Percentiles rank a stretch among this genome's conserved stretches.
Conservation (phyloP, 2,113 vertebrate genomes). For the Psilopsiagon aurifrons region DNA sequence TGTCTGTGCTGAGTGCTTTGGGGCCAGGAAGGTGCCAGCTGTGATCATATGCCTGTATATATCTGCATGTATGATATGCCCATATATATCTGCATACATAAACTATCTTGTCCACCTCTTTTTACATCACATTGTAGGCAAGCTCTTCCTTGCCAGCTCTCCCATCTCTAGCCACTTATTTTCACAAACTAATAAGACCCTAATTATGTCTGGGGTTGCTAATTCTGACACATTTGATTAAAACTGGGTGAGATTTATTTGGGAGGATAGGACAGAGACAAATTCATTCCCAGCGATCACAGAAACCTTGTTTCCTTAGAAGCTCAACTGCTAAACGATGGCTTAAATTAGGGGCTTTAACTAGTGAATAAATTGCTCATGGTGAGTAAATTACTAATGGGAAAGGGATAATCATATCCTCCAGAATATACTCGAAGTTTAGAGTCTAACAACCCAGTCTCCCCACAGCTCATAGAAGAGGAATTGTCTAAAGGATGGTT, state of each 20-base stretch:
- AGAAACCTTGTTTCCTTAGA: conserved; percentile 19
- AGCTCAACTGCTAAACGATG: background rate
- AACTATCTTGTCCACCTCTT: background rate
- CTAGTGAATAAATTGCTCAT: background rate
- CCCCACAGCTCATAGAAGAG: background rate
- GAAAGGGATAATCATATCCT: background rate
- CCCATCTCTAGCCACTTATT: background rate
- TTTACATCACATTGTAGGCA: background rate
- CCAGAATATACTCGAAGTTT: background rate
- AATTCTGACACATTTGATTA: conserved; percentile 10
- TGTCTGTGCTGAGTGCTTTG: background rate
- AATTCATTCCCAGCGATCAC: background rate
- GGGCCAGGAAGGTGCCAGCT: background rate
- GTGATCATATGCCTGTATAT: background rate
- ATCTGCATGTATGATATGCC: too few relatives aligned
- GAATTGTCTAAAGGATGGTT: background rate
- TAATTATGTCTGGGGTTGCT: background rate
- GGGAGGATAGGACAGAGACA: background rate
- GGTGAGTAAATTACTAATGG: conserved; percentile 7
- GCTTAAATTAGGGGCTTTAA: conserved; percentile 15
- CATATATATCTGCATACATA: background rate
- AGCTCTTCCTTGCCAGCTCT: background rate
- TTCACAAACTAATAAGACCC: background rate
- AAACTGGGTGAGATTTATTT: background rate
- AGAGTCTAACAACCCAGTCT: background rate